Evolutionary conservation across 2,888 invertebrate species (phyloP), one percentile per base, ranked within the genome.

Genomic region (Orthosia gothica): DNA sequence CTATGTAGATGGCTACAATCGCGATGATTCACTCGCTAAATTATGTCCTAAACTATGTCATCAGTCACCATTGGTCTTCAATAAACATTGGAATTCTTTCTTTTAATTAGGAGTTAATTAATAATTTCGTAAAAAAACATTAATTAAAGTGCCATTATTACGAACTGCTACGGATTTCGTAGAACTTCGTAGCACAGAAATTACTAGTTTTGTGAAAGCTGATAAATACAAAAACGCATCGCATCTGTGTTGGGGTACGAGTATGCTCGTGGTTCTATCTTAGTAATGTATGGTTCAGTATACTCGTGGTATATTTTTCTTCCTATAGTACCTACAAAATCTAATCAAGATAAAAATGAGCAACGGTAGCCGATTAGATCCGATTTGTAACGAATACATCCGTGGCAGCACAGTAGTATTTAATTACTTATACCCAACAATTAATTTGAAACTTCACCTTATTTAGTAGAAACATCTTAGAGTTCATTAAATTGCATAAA

Each of bases 91-190:
- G 3, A 55, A 66, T 67, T 50, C 55, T 15, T 58, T 62, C 26
- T 66, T 59, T 26, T 16, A 55, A 65, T 71, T 61, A 65, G 16
- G 47, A n/a, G 16, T n/a, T 50, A 54, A 67, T 16, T n/a, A 9
- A 40, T 54, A 16, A 77, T 71, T 57, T 26, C 7, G 13, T 26
- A 47, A 63, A 68, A 26, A 68, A 67, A 2, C 2, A 52, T 47
- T 47, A 58, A 32, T 54, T 75, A 79, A 73, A 68, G 32, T 72
- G 40, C 49, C 47, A 59, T 63, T 63, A 74, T 54, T 71, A 52
- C 76, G 74, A 57, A 65, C 15, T 26, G 71, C 81, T 87, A 85
- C 85, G 84, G 20, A 52, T 45, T 78, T 75, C 84, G 82, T 85
- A 85, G 87, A 70, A 66, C 54, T 73, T 79, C 81, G 84, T 87